phyloP scores from a whole-genome alignment of 2,888 invertebrate genomes.

The Blastobasis adustella region DNA sequence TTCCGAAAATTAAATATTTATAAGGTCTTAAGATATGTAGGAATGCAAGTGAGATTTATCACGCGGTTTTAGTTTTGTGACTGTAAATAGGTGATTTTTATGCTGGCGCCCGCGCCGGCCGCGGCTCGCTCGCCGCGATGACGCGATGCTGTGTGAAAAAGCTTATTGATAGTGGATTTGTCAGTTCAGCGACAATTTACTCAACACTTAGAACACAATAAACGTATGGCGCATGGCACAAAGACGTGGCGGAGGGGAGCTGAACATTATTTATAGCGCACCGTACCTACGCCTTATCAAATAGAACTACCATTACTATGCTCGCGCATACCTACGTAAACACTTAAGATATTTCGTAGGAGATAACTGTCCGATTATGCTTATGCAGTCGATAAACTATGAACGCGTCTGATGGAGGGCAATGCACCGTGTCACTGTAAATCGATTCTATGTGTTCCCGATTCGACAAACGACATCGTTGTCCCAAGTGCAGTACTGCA shows the following conservation, averaged over 20 bases:
- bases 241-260: too few species aligned
- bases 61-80: constrained; percentile 15
- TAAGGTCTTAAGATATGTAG: constrained; percentile 25
- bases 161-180: not conserved
- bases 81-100: constrained; percentile 20
- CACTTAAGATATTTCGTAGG: too few species aligned
- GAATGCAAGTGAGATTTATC: constrained; percentile 33
- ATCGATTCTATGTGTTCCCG: constrained; percentile 37
- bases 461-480: constrained; percentile 37
- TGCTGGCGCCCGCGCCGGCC: constrained; percentile 9
- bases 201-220: too few species aligned
- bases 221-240: too few species aligned
- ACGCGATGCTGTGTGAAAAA: constrained; percentile 6
- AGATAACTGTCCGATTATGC: constrained; percentile 22
- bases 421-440: constrained; percentile 42
- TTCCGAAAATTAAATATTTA: constrained; percentile 27
- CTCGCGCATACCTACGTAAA: too few species aligned
- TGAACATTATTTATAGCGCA: too few species aligned
- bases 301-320: too few species aligned
- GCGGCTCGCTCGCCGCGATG: constrained; percentile 2
- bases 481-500: constrained; percentile 26
- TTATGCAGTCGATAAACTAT: constrained; percentile 20
- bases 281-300: too few species aligned
- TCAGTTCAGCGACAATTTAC: too few species aligned
- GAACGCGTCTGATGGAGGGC: constrained; percentile 37